Evolutionary conservation across 2,113 vertebrate genomes (phyloP), one percentile per base, ranked within the genome.

Genomic region (Quiscalus mexicanus): DNA sequence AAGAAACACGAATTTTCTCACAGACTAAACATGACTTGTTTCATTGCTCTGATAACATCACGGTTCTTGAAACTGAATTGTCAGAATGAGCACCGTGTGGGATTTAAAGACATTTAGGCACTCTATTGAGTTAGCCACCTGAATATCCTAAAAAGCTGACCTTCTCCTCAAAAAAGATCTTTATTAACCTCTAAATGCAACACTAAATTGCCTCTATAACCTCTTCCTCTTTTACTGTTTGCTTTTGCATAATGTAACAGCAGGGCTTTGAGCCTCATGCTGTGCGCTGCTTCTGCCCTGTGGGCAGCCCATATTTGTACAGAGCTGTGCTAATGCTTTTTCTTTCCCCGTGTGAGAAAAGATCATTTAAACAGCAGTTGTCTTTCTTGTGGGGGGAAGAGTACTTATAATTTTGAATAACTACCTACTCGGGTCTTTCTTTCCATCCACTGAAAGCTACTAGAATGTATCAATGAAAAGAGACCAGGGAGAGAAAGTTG

Each of bases 171-270:
- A 9, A 77, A 74, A 67, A 62, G 35, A 44, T 59, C 58, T 91
- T 73, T 78, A 85, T 90, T 94, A 94, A 90, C 65, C 42, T 86
- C 75, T 80, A 86, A 91, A 77, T 71, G 71, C 79, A 60, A 21
- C 63, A 52, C 86, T 47, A 86, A 80, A 88, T 88, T 86, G 60
- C 45, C 39, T 94, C 60, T 74, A 2, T 60, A 91, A 86, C 55
- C 78, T 85, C 47, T 83, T 76, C 50, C 39, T 81, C 93, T 56
- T 80, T 80, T 52, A 35, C 35, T 74, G 33, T 41, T 84, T 93
- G 77, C 58, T 82, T 95, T 87, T 93, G 87, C 82, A 95, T 84
- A 93, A 95, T 77, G 52, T 23, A 67, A 12, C 76, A 77, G 86
- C 64, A 50, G 85, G 71, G 60, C 67, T 93, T 33, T 75, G 90